phyloP scores from a whole-genome alignment of 2,888 invertebrate species.

The Desoria tigrina region DNA sequence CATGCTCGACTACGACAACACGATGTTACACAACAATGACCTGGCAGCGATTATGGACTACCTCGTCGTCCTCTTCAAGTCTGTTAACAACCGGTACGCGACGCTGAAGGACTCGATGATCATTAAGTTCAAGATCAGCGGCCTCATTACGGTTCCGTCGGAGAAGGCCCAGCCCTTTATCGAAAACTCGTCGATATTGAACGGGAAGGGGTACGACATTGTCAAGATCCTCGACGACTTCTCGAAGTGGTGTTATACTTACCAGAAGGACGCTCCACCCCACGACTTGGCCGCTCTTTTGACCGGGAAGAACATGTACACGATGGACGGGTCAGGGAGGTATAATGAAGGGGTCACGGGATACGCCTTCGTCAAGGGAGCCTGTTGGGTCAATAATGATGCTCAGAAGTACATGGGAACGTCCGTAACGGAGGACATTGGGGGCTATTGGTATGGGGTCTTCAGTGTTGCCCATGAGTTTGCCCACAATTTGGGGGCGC shows the following conservation, averaged over 20 bases:
- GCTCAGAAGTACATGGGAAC: conserved; percentile 19
- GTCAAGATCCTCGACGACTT: conserved; percentile 34
- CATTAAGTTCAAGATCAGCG: conserved; percentile 29
- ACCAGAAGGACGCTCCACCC: conserved; percentile 21
- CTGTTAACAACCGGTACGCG: conserved; percentile 45
- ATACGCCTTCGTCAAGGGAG: conserved; percentile 32
- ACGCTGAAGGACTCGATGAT: conserved; percentile 39
- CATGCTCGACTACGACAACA: conserved; percentile 40
- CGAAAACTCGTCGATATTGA: conserved; percentile 31
- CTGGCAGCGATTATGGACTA: conserved; percentile 34
- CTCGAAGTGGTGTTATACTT: conserved; percentile 33
- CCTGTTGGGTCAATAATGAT: conserved; percentile 34
- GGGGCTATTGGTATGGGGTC: conserved; percentile 42
- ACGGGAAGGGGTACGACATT: conserved; percentile 31
- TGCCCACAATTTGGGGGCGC: conserved; percentile 45
- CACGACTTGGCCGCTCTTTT: conserved; percentile 44
- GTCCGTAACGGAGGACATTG: conserved; percentile 42
- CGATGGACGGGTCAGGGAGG: conserved; percentile 13
- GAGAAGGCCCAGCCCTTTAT: conserved; percentile 36
- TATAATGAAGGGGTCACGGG: conserved; percentile 31
- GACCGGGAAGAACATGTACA: conserved; percentile 39
- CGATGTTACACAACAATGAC: conserved; percentile 19
- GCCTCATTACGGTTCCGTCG: conserved; percentile 28
- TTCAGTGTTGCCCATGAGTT: conserved; percentile 50
- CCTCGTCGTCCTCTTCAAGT: conserved; percentile 43